Conservation (phyloP, 2,113 vertebrate species). For the Macrotis lagotis region DNA sequence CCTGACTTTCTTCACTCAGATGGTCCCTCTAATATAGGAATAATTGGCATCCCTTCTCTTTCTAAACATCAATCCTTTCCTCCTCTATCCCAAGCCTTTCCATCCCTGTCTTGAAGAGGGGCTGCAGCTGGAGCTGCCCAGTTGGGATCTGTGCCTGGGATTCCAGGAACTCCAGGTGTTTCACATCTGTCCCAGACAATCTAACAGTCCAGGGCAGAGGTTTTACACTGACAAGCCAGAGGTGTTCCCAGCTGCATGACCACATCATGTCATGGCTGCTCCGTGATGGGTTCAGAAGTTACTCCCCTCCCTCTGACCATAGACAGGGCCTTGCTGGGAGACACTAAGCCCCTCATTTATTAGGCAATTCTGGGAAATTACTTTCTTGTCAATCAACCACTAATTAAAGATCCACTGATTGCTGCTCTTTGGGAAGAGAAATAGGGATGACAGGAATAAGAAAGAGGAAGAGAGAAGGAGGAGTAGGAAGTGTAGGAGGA, state of each 20-base stretch:
- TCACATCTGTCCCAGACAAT: not conserved
- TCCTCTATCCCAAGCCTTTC: not conserved
- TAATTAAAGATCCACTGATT: not conserved
- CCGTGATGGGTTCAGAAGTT: not conserved
- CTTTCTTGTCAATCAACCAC: not conserved
- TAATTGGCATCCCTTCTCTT: not conserved
- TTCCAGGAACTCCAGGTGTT: constrained; percentile 18
- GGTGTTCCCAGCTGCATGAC: not conserved
- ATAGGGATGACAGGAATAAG: not conserved
- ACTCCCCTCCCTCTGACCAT: not conserved
- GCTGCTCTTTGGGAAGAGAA: not conserved
- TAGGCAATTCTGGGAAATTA: not conserved
- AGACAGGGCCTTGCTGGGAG: not conserved
- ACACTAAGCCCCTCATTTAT: not conserved
- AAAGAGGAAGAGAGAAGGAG: no score
- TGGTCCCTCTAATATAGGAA: not conserved
- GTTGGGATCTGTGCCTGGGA: not conserved
- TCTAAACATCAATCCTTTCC: not conserved
- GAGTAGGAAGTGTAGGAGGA: no score
- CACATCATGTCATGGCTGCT: not conserved
- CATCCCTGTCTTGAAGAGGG: not conserved
- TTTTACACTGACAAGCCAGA: not conserved
- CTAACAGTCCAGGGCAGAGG: not conserved
- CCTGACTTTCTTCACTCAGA: not conserved
- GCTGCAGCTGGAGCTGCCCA: not conserved